Evolutionary conservation across 2,888 invertebrate species (phyloP).

Genomic region (Chymomyza fuscimana): DNA sequence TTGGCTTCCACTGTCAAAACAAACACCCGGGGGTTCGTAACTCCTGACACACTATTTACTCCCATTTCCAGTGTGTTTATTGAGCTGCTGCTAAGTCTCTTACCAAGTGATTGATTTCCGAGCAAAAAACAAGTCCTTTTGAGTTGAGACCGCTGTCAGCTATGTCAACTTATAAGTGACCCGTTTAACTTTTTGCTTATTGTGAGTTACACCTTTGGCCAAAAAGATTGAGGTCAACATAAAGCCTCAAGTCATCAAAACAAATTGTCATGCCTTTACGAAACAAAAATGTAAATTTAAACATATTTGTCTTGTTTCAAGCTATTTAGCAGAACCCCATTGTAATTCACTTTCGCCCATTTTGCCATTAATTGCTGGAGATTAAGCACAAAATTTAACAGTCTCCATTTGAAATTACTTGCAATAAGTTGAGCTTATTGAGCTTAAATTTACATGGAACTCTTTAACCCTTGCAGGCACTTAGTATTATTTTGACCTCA

Average conservation of each 20-base stretch:
- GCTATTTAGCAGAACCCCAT: background rate
- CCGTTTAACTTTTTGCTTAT: background rate
- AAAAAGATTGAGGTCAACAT: background rate
- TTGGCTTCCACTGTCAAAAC: background rate
- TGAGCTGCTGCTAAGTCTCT: background rate
- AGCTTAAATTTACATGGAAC: background rate
- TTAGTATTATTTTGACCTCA: background rate
- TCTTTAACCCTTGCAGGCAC: background rate
- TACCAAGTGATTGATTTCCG: background rate
- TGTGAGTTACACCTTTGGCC: background rate
- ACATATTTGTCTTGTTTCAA: background rate
- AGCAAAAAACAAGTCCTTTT: background rate
- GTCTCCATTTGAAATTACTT: too few relatives aligned
- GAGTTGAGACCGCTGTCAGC: background rate
- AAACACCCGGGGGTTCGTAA: background rate
- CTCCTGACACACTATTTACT: background rate
- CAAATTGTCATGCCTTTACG: too few relatives aligned
- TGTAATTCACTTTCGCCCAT: background rate
- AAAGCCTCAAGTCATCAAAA: background rate
- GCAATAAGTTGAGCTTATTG: background rate
- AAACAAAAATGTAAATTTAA: too few relatives aligned
- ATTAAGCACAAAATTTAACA: too few relatives aligned
- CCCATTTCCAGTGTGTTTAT: background rate
- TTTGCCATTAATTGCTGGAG: background rate
- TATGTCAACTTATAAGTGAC: background rate